Conservation (phyloP, 1,140 invertebrate species). For the Meloidogyne chitwoodi region DNA sequence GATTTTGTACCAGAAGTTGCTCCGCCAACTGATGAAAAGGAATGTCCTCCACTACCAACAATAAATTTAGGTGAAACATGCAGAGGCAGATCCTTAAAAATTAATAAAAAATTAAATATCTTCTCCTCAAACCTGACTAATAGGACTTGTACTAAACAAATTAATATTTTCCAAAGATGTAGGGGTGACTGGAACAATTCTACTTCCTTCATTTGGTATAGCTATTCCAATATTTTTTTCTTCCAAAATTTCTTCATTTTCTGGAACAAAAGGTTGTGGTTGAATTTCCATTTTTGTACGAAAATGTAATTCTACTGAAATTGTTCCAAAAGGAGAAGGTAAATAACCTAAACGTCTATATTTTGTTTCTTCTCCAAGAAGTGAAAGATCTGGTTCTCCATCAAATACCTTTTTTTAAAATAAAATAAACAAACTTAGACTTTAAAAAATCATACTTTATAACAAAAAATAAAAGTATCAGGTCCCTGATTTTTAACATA, state of each 20-base stretch:
- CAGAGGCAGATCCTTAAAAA: slow-evolving; percentile 24
- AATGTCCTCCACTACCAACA: not conserved
- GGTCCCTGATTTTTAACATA: slow-evolving; percentile 40
- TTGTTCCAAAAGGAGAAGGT: slow-evolving; percentile 37
- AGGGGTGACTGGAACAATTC: slow-evolving; percentile 23
- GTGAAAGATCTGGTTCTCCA: slow-evolving; percentile 27
- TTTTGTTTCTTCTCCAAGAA: slow-evolving; percentile 35
- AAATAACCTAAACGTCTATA: slow-evolving; percentile 29
- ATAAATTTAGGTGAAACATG: slow-evolving; percentile 1
- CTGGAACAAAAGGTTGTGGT: slow-evolving; percentile 16
- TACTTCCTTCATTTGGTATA: slow-evolving; percentile 28
- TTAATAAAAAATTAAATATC: not conserved
- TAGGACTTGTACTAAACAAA: slow-evolving; percentile 30
- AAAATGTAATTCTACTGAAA: slow-evolving; percentile 29
- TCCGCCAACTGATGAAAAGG: slow-evolving; percentile 12
- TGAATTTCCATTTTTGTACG: slow-evolving; percentile 39
- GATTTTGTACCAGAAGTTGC: slow-evolving; percentile 2
- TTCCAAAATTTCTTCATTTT: slow-evolving; percentile 11
- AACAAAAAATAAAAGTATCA: slow-evolving; percentile 47
- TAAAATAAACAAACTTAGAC: too few relatives aligned
- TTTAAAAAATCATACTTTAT: too few relatives aligned
- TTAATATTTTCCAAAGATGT: slow-evolving; percentile 25
- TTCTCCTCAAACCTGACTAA: slow-evolving; percentile 13
- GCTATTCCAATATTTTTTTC: not conserved
- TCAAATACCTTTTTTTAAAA: slow-evolving; percentile 20